These are phyloP conservation scores for Leptinotarsa defecta DNA, from an alignment of 1,140 invertebrate genomes.

Conservation along the genomic window DNA sequence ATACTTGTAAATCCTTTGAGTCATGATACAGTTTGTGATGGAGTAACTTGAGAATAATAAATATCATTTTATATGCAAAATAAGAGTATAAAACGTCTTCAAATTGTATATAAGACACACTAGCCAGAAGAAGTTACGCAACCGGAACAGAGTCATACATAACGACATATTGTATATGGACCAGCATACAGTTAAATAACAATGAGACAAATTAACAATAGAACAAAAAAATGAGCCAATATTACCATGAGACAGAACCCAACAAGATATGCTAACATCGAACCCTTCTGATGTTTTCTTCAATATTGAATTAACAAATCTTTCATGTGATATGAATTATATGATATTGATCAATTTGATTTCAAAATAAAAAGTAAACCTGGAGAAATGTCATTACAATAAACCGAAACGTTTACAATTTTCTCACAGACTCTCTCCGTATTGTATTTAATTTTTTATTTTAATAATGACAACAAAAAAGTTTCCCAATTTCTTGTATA, in stretches of 20 bases:
- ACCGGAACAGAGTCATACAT: not conserved
- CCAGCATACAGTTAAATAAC: not conserved
- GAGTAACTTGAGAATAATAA: not conserved
- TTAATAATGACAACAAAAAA: not conserved
- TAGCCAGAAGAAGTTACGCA: not conserved
- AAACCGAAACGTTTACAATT: too few species aligned
- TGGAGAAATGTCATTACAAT: too few species aligned
- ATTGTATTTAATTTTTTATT: not conserved
- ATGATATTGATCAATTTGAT: too few species aligned
- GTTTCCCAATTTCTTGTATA: not conserved
- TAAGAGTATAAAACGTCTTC: not conserved
- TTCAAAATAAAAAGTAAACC: too few species aligned
- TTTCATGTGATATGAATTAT: too few species aligned
- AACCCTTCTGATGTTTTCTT: too few species aligned
- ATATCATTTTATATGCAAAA: not conserved
- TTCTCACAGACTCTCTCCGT: not conserved
- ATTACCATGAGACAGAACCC: too few species aligned
- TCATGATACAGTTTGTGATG: not conserved
- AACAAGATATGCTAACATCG: too few species aligned
- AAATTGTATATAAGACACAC: not conserved
- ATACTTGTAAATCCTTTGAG: not conserved
- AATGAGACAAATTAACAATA: too few species aligned
- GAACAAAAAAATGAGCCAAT: too few species aligned
- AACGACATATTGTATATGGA: not conserved
- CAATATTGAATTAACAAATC: too few species aligned